Base-by-base conservation (phyloP, 2,888 invertebrate genomes). In the Caenorhabditis sp. region DNA sequence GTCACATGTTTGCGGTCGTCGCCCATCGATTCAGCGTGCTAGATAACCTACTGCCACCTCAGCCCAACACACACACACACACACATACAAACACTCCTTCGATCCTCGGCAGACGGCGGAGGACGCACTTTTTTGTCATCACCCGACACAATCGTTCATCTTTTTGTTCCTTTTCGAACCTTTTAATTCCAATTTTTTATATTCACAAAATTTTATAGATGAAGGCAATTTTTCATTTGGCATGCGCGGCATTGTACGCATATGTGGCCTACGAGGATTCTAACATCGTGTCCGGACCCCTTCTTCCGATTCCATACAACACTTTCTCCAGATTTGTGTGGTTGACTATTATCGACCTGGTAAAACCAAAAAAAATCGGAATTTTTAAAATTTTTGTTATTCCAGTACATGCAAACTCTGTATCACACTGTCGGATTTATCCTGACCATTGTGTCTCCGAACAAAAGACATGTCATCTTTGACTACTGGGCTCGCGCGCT, bases 291-390 rank as follows among this genome's bases (percentile, higher is more conserved):
- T 52, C 65, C 8, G 68, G 63, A 20, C 20, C 74, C 13, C 43
- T 74, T 9, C 62, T 83, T 7, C 85, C 84, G n/a, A 80, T 87
- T 30, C 81, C 80, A 2, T 72, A 75, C 30, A 72, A 81, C 8
- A 82, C 78, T 41, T 70, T 83, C 52, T 86, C 86, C 8, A 79
- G 84, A 59, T 83, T 87, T 50, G 87, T 85, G 15, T 88, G 88
- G 88, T 79, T 88, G 17, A 88, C 88, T 7, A 78, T 87, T 73
- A 77, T 87, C 53, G 83, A 85, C 66, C 70, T 87, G 70, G 87
- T 87, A 26, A 73, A 80, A 77, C 1, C 2, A 6, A 46, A 26
- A 45, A 45, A 9, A 8, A 11, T 26, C 13, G n/a, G 1, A 26
- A 11, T 26, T 46, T 22, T 26, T 46, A 22, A 41, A n/a, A n/a